These are phyloP conservation scores for Anoncus sp. DNA, from an alignment of 2,888 invertebrate species.

Conservation along the genomic window DNA sequence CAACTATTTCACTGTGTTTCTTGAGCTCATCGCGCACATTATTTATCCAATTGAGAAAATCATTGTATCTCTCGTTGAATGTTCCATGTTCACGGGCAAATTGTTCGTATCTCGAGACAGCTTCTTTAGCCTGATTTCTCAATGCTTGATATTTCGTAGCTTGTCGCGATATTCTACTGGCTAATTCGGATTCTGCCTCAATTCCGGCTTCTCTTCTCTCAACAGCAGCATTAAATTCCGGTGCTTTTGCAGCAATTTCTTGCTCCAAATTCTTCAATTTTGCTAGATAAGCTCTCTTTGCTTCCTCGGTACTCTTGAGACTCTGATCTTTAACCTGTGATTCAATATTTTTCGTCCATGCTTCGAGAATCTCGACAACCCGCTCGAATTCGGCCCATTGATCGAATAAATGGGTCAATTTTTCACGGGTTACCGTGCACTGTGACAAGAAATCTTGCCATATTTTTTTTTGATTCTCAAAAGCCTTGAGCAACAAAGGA, in stretches of 20 bases:
- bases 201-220: slow-evolving; percentile 89
- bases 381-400: slow-evolving; percentile 93
- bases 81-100: slow-evolving; percentile 94
- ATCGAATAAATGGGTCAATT: slow-evolving; percentile 90
- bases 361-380: slow-evolving; percentile 90
- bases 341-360: slow-evolving; percentile 95
- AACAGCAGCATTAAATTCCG: slow-evolving; percentile 88
- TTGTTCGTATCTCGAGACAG: slow-evolving; percentile 91
- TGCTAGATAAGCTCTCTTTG: slow-evolving; percentile 91
- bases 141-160: slow-evolving; percentile 93
- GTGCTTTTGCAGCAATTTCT: slow-evolving; percentile 88
- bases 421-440: slow-evolving; percentile 89
- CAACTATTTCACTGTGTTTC: slow-evolving; percentile 92
- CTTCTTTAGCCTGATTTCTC: slow-evolving; percentile 92
- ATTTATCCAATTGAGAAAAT: slow-evolving; percentile 91
- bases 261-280: slow-evolving; percentile 90
- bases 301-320: slow-evolving; percentile 92
- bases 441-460: slow-evolving; percentile 91
- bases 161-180: slow-evolving; percentile 90
- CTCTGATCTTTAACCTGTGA: slow-evolving; percentile 94
- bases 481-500: slow-evolving; percentile 88
- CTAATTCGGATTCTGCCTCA: slow-evolving; percentile 90
- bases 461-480: slow-evolving; percentile 89
- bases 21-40: slow-evolving; percentile 89
- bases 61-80: slow-evolving; percentile 90